Percentiles rank a stretch among this genome's conserved stretches.
These are phyloP conservation scores for Pagetopsis macropterus DNA, from an alignment of 2,797 vertebrate genomes.

Conservation along the genomic window DNA sequence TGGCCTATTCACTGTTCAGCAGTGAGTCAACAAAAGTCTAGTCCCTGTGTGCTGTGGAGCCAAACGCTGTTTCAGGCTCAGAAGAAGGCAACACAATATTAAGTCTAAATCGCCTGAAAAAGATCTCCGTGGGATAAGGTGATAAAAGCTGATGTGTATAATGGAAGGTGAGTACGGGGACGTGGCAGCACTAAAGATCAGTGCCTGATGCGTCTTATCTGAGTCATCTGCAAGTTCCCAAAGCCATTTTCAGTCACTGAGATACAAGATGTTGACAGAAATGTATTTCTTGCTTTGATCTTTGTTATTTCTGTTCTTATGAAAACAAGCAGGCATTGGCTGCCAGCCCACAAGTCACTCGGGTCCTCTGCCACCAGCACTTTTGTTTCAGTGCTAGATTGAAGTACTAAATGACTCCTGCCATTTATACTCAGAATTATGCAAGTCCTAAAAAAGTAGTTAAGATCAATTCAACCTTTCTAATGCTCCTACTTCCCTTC, in stretches of 20 bases:
- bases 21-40: constrained; percentile 31
- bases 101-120: constrained; percentile 25
- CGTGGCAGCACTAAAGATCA: constrained; percentile 24
- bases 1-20: constrained; percentile 28
- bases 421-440: constrained; percentile 1
- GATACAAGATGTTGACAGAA: constrained; percentile 23
- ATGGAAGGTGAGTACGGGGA: constrained; percentile 22
- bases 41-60: constrained; percentile 19
- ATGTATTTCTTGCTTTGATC: constrained; percentile 8
- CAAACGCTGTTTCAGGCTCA: constrained; percentile 23
- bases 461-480: neutral
- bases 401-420: neutral
- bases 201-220: constrained; percentile 6
- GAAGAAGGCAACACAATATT: constrained; percentile 30
- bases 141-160: constrained; percentile 28
- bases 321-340: constrained; percentile 21
- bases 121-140: constrained; percentile 13
- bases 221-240: constrained; percentile 36
- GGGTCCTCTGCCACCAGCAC: constrained; percentile 9
- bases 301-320: constrained; percentile 16
- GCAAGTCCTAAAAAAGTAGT: neutral
- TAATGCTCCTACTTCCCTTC: neutral
- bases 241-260: constrained; percentile 17
- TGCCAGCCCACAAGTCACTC: constrained; percentile 5
- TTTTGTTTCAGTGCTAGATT: constrained; percentile 20